phyloP scores from a whole-genome alignment of 2,888 invertebrate species.

The Apodemia zela region DNA sequence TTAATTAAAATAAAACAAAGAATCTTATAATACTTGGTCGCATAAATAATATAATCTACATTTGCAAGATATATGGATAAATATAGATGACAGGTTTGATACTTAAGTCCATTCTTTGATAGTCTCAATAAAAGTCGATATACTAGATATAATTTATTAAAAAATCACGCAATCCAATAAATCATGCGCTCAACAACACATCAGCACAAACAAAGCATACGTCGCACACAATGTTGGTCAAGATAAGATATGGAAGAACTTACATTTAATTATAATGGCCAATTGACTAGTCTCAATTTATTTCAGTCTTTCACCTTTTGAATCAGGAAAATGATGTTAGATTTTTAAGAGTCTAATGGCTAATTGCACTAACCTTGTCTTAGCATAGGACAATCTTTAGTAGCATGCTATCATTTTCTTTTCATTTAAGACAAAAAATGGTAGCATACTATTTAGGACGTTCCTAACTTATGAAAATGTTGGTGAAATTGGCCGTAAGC shows the following conservation, averaged over 20 bases:
- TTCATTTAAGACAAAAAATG: too few relatives aligned
- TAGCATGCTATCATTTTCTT: too few relatives aligned
- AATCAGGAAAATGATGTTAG: too few relatives aligned
- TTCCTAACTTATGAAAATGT: too few relatives aligned
- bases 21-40: background rate
- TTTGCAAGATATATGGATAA: background rate
- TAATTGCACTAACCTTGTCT: too few relatives aligned
- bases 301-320: background rate
- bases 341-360: too few relatives aligned
- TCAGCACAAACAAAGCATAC: constrained; percentile 67
- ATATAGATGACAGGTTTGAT: constrained; percentile 64
- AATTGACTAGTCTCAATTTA: background rate
- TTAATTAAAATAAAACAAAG: background rate
- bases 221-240: constrained; percentile 34
- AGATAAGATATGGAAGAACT: constrained; percentile 20
- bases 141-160: constrained; percentile 38
- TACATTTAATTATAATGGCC: background rate
- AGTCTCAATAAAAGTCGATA: constrained; percentile 29
- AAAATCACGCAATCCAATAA: constrained; percentile 37
- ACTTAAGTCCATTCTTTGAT: constrained; percentile 45
- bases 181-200: constrained; percentile 58
- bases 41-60: constrained; percentile 6
- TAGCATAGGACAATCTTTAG: too few relatives aligned
- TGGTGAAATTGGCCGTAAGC: too few relatives aligned
- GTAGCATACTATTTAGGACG: too few relatives aligned